Conservation (phyloP, 2,888 invertebrate genomes). For the Cheilosia grossa region DNA sequence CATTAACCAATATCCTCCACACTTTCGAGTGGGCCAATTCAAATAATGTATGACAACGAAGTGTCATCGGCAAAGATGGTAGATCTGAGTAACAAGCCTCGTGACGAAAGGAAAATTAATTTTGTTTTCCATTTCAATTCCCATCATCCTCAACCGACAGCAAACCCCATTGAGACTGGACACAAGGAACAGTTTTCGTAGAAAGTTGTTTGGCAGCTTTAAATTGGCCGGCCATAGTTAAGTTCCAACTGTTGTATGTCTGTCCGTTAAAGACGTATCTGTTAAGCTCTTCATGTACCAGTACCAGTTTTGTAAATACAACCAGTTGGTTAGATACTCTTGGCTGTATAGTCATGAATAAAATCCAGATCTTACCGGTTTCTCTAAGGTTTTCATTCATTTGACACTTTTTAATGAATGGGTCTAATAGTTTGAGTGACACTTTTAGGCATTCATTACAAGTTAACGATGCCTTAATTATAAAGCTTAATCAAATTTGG, state of each 20-base stretch:
- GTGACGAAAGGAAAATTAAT: constrained; percentile 27
- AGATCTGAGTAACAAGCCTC: not conserved
- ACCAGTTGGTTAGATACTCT: constrained; percentile 5
- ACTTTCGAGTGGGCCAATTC: not conserved
- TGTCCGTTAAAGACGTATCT: constrained; percentile 5
- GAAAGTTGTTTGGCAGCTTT: constrained; percentile 48
- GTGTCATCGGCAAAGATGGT: not conserved
- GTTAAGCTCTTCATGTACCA: constrained; percentile 6
- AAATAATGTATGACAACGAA: constrained; percentile 25
- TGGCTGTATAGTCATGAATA: constrained; percentile 4
- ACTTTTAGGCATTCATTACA: constrained; percentile 2
- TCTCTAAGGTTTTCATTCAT: not conserved
- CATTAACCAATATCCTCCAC: constrained; percentile 8
- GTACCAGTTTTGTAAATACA: constrained; percentile 16
- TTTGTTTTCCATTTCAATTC: constrained; percentile 26
- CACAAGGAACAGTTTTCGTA: constrained; percentile 27
- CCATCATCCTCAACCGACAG: not conserved
- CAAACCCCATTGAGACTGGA: constrained; percentile 4
- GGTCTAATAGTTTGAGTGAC: not conserved
- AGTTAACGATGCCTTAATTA: not conserved
- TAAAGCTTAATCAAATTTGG: not conserved
- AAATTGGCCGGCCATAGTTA: constrained; percentile 21
- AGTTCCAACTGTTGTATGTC: constrained; percentile 6
- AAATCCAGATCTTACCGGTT: not conserved
- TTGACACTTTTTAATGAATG: constrained; percentile 20